Conservation (phyloP, 2,113 vertebrate genomes). For the Lagenorhynchus albirostris region DNA sequence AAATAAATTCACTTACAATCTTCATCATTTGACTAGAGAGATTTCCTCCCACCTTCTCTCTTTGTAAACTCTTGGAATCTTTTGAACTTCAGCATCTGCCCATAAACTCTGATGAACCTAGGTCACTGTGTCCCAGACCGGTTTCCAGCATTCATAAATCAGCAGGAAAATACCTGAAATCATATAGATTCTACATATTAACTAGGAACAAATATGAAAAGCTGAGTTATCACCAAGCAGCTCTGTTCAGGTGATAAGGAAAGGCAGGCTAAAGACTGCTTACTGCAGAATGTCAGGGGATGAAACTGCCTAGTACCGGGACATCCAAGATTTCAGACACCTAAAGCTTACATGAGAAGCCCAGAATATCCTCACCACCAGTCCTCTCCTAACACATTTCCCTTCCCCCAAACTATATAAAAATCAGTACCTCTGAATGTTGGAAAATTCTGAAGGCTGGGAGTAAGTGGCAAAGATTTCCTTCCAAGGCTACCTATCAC, state of each 20-base stretch:
- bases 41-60: constrained; percentile 8
- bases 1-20: not conserved
- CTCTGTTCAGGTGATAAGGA: constrained; percentile 15
- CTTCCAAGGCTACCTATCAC: not conserved
- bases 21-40: constrained; percentile 19
- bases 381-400: constrained; percentile 4
- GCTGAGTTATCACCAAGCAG: not conserved
- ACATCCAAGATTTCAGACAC: not conserved
- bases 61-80: not conserved
- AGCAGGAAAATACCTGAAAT: constrained; percentile 25
- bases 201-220: not conserved
- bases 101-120: constrained; percentile 8
- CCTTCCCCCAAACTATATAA: not conserved
- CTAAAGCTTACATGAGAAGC: not conserved
- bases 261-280: not conserved
- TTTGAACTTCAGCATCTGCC: not conserved
- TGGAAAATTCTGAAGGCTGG: not conserved
- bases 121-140: not conserved
- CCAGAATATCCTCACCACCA: not conserved
- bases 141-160: not conserved
- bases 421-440: constrained; percentile 22
- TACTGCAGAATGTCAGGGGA: not conserved
- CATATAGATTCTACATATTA: not conserved
- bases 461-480: not conserved
- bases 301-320: not conserved